phyloP scores from a whole-genome alignment of 2,797 vertebrate genomes.

The Eremophila alpestris region DNA sequence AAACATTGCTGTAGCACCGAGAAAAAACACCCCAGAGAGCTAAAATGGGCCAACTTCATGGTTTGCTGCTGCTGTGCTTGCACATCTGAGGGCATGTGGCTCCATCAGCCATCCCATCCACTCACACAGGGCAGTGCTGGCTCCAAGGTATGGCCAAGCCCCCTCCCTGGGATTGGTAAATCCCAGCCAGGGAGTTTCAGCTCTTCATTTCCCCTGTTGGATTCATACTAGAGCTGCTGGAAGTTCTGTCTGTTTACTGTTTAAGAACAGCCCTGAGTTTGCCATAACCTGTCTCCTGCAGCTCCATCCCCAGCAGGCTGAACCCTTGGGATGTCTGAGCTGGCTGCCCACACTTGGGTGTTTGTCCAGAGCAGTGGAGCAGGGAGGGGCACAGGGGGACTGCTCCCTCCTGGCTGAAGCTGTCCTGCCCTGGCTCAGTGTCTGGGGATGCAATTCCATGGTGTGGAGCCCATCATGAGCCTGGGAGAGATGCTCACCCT shows the following conservation, averaged over 20 bases:
- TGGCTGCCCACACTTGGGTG: background rate
- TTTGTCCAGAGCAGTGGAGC: fast-evolving
- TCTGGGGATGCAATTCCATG: background rate
- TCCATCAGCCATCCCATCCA: fast-evolving
- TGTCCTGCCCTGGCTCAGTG: fast-evolving
- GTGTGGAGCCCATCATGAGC: fast-evolving
- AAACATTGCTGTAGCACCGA: background rate
- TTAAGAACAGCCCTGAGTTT: background rate
- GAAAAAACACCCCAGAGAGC: background rate
- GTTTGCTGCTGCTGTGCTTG: background rate
- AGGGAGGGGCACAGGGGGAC: background rate
- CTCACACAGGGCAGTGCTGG: background rate
- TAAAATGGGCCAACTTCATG: background rate
- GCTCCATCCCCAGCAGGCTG: background rate
- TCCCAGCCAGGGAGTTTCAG: background rate
- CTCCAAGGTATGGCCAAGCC: fast-evolving
- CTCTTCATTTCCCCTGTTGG: background rate
- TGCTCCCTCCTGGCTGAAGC: background rate
- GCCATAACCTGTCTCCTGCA: background rate
- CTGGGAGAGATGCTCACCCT: background rate
- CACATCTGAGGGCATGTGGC: fast-evolving
- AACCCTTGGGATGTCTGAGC: background rate
- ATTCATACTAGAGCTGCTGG: background rate
- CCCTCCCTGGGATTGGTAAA: background rate
- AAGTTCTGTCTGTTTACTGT: background rate